Evolutionary conservation across 2,797 vertebrate species (phyloP).

Genomic region (Triplophysa yarkandensis): DNA sequence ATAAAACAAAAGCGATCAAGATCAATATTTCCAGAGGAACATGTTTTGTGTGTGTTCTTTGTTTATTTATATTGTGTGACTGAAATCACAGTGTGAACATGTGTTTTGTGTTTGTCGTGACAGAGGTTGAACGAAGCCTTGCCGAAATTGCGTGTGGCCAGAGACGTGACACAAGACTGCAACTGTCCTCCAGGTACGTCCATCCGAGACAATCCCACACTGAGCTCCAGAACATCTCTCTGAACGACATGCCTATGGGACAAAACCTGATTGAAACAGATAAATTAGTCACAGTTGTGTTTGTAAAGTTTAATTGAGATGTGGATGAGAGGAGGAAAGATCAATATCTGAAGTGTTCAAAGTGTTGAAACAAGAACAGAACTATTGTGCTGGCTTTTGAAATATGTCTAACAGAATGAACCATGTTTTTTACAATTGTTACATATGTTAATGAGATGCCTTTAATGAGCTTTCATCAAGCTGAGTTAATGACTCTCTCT

Average conservation of each 20-base stretch:
- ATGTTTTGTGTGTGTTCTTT: background rate
- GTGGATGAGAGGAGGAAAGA: background rate
- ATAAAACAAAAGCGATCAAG: background rate
- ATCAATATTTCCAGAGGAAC: background rate
- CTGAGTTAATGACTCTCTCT: too few species aligned
- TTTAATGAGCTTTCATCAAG: too few species aligned
- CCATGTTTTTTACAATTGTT: background rate
- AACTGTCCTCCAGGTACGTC: slow-evolving; percentile 89
- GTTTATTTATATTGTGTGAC: background rate
- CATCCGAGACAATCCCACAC: slow-evolving; percentile 1
- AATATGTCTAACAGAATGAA: too few species aligned
- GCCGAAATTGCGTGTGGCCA: slow-evolving; percentile 76
- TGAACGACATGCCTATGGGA: background rate
- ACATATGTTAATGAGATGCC: too few species aligned
- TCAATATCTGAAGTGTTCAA: background rate
- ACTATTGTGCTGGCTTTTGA: background rate
- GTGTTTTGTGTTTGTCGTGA: slow-evolving; percentile 40
- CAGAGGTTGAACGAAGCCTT: slow-evolving; percentile 83
- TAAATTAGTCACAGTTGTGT: background rate
- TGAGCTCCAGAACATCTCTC: background rate
- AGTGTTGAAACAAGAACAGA: background rate
- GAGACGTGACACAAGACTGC: slow-evolving; percentile 85
- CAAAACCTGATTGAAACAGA: background rate
- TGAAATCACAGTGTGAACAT: background rate
- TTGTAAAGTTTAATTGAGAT: background rate